Base-by-base conservation (phyloP, 2,888 invertebrate genomes). In the Mimumesa dahlbomi region DNA sequence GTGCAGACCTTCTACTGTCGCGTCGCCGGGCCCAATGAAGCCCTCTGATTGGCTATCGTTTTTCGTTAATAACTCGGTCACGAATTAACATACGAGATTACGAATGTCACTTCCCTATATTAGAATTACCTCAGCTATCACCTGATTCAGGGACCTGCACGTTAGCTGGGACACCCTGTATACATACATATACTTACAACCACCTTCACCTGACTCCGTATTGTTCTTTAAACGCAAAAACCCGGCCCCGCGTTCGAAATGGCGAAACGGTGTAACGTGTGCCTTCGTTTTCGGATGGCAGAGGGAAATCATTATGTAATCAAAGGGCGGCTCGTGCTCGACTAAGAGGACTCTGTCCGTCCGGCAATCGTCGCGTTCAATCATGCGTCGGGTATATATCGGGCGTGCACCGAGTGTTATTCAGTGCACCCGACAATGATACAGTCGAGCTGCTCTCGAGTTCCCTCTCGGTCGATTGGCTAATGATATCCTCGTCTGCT, bases 401-500 rank as follows among this genome's bases (percentile, higher is more conserved):
- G 36, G 36, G 18, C n/a, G 56, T 62, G 45, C 52, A 38, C 49
- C 45, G 46, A 58, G 57, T 52, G 72, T 71, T 76, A 67, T 67
- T 67, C 76, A 42, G 45, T 53, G 52, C 40, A 21, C 36, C 42
- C 61, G 56, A 72, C 77, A 72, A 75, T 79, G 66, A 79, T 79
- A 79, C 63, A 72, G 63, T 49, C 71, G 54, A 49, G 43, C 42
- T 54, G 45, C 25, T 31, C 54, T 46, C 53, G 34, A 21, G 29
- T 21, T 52, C 40, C 16, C 54, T 65, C 45, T 29, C 75, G 50
- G 25, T 62, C 77, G 72, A 77, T 77, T 77, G 73, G 77, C 72
- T 77, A 78, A 75, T 74, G 75, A 75, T 77, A 77, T 77, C 77
- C 77, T 50, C 50, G 78, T 75, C 56, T 65, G 62, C 42, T 58